Evolutionary conservation across 2,797 vertebrate species (phyloP).

Genomic region (Atherinosoma microstoma): DNA sequence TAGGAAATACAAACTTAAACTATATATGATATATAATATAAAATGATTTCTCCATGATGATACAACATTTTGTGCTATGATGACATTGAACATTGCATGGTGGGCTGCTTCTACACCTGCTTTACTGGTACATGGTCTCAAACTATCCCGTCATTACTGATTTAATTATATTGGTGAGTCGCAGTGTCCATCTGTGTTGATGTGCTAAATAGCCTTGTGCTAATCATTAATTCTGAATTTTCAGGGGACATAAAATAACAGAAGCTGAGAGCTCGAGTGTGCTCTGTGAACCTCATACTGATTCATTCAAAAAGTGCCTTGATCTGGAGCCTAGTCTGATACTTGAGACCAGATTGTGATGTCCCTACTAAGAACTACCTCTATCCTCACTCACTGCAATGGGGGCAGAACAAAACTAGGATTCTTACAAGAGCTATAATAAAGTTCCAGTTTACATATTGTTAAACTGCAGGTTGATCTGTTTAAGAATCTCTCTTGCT

Average conservation of each 20-base stretch:
- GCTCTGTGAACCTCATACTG: background rate
- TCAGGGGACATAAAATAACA: background rate
- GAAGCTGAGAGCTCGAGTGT: background rate
- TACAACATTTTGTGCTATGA: background rate
- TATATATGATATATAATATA: background rate
- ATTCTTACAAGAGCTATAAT: background rate
- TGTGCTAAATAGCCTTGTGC: background rate
- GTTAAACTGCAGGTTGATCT: slow-evolving; percentile 5
- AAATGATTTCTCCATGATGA: background rate
- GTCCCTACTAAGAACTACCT: background rate
- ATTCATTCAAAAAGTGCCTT: background rate
- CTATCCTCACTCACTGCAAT: background rate
- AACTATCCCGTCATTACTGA: background rate
- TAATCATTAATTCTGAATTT: background rate
- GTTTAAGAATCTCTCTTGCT: background rate
- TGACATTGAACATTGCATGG: too few relatives aligned
- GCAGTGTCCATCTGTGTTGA: background rate
- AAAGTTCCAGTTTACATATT: background rate
- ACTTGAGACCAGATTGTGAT: background rate
- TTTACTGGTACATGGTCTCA: background rate
- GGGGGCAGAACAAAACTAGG: background rate
- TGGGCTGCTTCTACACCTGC: background rate
- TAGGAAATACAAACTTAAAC: background rate
- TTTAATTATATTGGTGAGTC: background rate
- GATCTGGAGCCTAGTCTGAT: background rate